Conservation (phyloP, 2,113 vertebrate genomes). For the Colius striatus region DNA sequence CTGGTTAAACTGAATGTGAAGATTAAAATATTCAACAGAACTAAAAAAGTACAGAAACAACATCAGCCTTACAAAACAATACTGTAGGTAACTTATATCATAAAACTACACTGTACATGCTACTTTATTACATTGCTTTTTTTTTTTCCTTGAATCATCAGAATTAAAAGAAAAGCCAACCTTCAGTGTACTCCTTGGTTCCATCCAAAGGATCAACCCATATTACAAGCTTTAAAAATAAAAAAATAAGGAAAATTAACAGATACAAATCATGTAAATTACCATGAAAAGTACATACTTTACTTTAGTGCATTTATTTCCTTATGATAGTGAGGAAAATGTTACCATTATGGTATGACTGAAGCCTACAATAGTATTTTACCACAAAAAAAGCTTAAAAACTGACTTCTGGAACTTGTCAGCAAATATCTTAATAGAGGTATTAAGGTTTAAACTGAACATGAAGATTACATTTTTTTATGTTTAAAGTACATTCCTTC, state of each 20-base stretch:
- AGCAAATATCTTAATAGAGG: not conserved
- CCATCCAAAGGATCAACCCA: conserved; percentile 98
- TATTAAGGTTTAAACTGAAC: not conserved
- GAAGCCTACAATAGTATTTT: not conserved
- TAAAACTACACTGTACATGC: not conserved
- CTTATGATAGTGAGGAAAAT: not conserved
- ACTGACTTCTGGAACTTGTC: not conserved
- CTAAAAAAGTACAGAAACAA: not conserved
- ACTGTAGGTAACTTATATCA: not conserved
- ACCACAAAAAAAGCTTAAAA: not conserved
- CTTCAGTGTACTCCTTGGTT: conserved; percentile 98
- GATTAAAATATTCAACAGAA: not conserved
- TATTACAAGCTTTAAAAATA: conserved; percentile 87
- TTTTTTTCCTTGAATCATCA: not conserved
- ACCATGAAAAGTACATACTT: not conserved
- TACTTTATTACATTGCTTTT: not conserved
- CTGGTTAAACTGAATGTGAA: not conserved
- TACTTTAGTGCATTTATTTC: not conserved
- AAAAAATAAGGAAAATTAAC: not conserved
- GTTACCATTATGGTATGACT: not conserved
- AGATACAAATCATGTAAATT: not conserved
- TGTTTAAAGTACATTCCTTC: not conserved
- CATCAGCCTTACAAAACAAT: not conserved
- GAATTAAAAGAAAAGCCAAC: conserved; percentile 73
- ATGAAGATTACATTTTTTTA: not conserved